These are phyloP conservation scores for Lophura swinhoii DNA, from an alignment of 2,797 vertebrate genomes.

Conservation along the genomic window DNA sequence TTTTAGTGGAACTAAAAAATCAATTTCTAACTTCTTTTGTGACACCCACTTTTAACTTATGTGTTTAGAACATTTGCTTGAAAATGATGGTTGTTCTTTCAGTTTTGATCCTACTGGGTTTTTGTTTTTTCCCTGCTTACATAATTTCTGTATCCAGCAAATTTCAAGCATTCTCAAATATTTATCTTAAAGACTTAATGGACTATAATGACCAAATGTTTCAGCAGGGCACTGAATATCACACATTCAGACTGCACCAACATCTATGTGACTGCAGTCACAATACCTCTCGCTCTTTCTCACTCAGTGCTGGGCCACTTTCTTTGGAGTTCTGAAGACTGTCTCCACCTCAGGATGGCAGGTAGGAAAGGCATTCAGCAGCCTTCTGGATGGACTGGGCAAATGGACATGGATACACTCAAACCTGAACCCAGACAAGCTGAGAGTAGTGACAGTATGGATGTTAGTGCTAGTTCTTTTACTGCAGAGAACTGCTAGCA, in stretches of 20 bases:
- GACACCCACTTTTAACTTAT: rapidly evolving
- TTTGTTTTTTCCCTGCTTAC: not conserved
- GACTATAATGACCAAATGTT: too few relatives aligned
- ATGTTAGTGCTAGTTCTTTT: not conserved
- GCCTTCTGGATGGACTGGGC: not conserved
- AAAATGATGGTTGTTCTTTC: not conserved
- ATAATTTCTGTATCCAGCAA: not conserved
- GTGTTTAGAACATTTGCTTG: not conserved
- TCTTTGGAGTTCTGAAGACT: not conserved
- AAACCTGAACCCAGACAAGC: not conserved
- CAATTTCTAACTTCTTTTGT: not conserved
- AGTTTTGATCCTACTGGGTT: not conserved
- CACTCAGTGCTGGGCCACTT: not conserved
- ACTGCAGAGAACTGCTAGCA: not conserved
- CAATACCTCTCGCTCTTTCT: not conserved
- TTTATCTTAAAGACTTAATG: not conserved
- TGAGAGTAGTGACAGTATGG: not conserved
- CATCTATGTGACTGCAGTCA: not conserved
- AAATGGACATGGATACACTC: too few relatives aligned
- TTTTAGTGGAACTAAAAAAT: too few relatives aligned
- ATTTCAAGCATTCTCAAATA: too few relatives aligned
- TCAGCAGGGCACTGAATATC: too few relatives aligned
- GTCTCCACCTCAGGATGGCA: not conserved
- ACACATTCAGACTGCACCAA: not conserved
- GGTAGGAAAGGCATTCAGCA: not conserved